These are phyloP conservation scores for Sisyra terminalis DNA, from an alignment of 2,888 invertebrate genomes.

Conservation along the genomic window DNA sequence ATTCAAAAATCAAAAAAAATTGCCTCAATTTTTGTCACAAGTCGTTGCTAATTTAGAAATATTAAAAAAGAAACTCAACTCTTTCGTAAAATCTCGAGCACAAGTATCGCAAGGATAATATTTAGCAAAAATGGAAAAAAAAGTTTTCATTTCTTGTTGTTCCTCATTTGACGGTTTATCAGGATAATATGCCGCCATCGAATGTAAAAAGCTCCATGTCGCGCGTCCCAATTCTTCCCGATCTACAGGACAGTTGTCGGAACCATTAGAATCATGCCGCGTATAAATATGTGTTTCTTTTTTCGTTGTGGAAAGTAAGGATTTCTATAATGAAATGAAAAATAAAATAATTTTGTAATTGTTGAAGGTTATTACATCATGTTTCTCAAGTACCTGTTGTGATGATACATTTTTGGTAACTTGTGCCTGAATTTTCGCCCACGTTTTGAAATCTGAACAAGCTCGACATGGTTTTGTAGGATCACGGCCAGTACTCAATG, in stretches of 20 bases:
- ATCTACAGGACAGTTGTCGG: slow-evolving; percentile 47
- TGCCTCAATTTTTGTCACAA: background rate
- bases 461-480: slow-evolving; percentile 41
- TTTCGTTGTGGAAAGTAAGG: too few relatives aligned
- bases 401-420: slow-evolving; percentile 20
- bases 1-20: too few relatives aligned
- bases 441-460: slow-evolving; percentile 54
- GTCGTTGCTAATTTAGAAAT: background rate
- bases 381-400: background rate
- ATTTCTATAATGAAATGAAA: too few relatives aligned
- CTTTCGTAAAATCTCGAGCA: slow-evolving; percentile 70
- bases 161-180: slow-evolving; percentile 57
- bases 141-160: slow-evolving; percentile 58
- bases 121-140: slow-evolving; percentile 68
- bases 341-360: too few relatives aligned
- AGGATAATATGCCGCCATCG: slow-evolving; percentile 92
- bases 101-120: slow-evolving; percentile 90
- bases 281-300: too few relatives aligned
- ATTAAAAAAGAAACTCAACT: slow-evolving; percentile 38
- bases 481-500: slow-evolving; percentile 13
- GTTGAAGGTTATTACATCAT: background rate
- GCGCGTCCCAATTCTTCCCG: slow-evolving; percentile 58
- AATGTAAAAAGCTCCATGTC: slow-evolving; percentile 91
- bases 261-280: too few relatives aligned
- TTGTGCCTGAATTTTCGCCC: slow-evolving; percentile 46